These are phyloP conservation scores for Aplodontia rufa DNA, from an alignment of 2,113 vertebrate species.

Conservation along the genomic window DNA sequence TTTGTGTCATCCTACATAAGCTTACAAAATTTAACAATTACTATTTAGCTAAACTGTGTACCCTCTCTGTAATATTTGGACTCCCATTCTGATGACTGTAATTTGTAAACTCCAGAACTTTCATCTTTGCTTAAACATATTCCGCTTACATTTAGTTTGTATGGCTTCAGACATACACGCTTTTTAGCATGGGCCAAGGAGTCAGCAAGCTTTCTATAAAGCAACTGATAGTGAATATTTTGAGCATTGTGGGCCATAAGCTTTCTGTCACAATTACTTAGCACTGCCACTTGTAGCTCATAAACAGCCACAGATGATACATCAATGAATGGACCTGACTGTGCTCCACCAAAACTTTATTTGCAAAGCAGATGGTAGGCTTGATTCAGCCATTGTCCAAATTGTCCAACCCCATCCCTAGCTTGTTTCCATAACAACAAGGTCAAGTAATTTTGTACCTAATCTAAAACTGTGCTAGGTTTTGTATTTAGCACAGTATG, in stretches of 20 bases:
- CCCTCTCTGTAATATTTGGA: background rate
- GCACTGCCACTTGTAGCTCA: background rate
- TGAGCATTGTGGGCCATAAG: background rate
- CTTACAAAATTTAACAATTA: constrained; percentile 30
- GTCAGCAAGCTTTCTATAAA: background rate
- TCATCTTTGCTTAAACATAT: background rate
- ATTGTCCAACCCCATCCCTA: background rate
- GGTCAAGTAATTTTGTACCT: background rate
- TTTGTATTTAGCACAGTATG: background rate
- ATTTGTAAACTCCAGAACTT: constrained; percentile 31
- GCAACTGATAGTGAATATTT: background rate
- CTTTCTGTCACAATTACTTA: background rate
- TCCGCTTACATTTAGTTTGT: background rate
- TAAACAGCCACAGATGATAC: background rate
- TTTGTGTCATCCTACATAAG: background rate
- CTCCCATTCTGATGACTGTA: background rate
- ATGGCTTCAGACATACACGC: background rate
- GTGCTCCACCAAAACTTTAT: background rate
- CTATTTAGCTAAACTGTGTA: constrained; percentile 14
- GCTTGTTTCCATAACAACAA: background rate
- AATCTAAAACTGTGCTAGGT: background rate
- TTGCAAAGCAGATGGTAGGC: background rate
- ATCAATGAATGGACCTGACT: background rate
- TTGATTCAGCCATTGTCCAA: background rate
- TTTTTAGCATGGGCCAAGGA: background rate